These are phyloP conservation scores for Sinodicranocentrus sp. DNA, from an alignment of 2,888 invertebrate species.

Conservation along the genomic window DNA sequence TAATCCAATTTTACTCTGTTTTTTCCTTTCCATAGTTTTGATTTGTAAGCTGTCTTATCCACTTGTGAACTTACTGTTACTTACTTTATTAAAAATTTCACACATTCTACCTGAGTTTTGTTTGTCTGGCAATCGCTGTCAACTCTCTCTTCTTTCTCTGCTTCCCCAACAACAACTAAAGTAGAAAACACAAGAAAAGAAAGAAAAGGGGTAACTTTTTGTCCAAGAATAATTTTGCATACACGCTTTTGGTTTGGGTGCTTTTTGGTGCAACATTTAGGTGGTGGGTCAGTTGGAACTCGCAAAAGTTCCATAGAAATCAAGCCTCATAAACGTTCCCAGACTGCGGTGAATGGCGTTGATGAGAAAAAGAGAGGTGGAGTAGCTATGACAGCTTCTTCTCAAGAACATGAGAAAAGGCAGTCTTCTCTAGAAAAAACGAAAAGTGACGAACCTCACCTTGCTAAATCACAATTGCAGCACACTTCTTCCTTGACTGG, in stretches of 20 bases:
- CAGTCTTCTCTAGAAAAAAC: constrained; percentile 54
- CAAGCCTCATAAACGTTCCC: constrained; percentile 66
- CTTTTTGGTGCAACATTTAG: constrained; percentile 73
- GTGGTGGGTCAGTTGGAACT: constrained; percentile 72
- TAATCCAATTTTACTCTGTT: constrained; percentile 15
- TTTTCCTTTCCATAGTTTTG: constrained; percentile 11
- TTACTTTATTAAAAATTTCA: constrained; percentile 21
- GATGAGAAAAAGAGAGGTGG: constrained; percentile 53
- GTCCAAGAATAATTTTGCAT: constrained; percentile 55
- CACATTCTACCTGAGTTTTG: constrained; percentile 1
- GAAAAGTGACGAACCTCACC: constrained; percentile 31
- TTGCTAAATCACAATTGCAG: constrained; percentile 32
- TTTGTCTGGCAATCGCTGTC: not conserved
- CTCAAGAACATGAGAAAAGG: constrained; percentile 38
- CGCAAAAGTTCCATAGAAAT: constrained; percentile 72
- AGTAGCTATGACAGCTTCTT: constrained; percentile 4
- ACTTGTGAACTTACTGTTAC: constrained; percentile 11
- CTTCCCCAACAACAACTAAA: not conserved
- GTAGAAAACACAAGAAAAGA: not conserved
- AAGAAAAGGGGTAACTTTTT: constrained; percentile 23
- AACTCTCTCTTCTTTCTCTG: constrained; percentile 4
- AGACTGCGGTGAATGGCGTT: constrained; percentile 59
- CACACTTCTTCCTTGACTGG: constrained; percentile 31
- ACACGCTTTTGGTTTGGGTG: constrained; percentile 71
- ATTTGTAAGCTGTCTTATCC: not conserved